Evolutionary conservation across 2,797 vertebrate species (phyloP).

Genomic region (Argentina silus): DNA sequence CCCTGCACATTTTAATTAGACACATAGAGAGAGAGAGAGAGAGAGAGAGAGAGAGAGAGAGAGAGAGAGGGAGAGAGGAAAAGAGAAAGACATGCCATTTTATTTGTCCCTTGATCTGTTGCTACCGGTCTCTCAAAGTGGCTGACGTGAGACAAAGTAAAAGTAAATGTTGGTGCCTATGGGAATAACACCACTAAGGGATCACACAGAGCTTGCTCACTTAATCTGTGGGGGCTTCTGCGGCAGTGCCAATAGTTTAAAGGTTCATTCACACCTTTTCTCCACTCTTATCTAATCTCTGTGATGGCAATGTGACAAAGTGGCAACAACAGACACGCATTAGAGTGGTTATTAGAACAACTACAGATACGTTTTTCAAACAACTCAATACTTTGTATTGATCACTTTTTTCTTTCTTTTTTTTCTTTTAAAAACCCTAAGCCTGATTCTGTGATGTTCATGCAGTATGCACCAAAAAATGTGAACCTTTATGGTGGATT

Average conservation of each 20-base stretch:
- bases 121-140: constrained; percentile 44
- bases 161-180: neutral
- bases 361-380: too few species aligned
- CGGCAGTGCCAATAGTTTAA: too few species aligned
- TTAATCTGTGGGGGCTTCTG: too few species aligned
- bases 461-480: neutral
- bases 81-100: constrained; percentile 32
- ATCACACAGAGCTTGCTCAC: too few species aligned
- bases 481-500: neutral
- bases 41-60: constrained; percentile 24
- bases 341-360: too few species aligned
- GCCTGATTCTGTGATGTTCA: neutral
- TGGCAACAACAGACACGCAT: too few species aligned
- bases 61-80: constrained; percentile 21
- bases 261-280: too few species aligned
- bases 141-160: neutral
- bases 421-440: neutral
- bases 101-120: constrained; percentile 47
- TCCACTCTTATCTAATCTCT: too few species aligned
- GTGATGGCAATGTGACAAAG: too few species aligned
- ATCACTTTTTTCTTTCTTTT: too few species aligned
- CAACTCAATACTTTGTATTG: too few species aligned
- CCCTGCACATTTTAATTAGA: constrained; percentile 69
- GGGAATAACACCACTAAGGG: neutral
- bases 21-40: constrained; percentile 41